Evolutionary conservation across 1,140 invertebrate species (phyloP), one percentile per base, ranked within the genome.

Genomic region (Musca domestica): DNA sequence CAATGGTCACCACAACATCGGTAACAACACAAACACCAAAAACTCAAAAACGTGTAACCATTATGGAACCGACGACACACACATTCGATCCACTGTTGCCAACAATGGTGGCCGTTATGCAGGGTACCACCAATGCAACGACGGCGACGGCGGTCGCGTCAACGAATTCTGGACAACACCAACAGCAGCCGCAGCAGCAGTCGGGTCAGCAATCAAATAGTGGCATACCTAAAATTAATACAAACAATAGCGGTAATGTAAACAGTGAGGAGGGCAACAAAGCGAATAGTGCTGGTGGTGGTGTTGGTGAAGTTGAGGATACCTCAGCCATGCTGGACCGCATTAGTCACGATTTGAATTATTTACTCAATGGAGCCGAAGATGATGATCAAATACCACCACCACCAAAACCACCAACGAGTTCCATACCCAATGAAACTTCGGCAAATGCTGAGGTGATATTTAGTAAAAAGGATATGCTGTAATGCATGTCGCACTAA

Each of bases 331-430:
- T 91, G 83, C 80, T 91, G 2, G 87, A 90, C 78, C 86, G 89
- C 71, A 92, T 92, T 73, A 89, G 88, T 1, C 87, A 89, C 73
- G 90, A 92, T 80, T 83, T 91, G 49, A 89, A 91, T 78, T 92
- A 91, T 82, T 78, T 92, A 67, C 80, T 92, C 58, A 91, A 91
- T 77, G 85, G 88, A 64, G 88, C 83, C 56, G 63, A 54, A 15
- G 74, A 77, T 34, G 65, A 19, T 25, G 67, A 69, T 52, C 64
- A 72, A 7, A 58, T 67, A 41, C 56, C 56, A n/a, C 66, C 71
- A 22, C 67, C 74, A 41, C 71, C 71, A 22, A 66, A 67, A 4
- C 72, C 74, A 6, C 66, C 72, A 3, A 52, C 17, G 19, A 63
- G 52, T 17, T 41, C 19, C 14, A 66, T 51, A 51, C 64, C 56